A percentile compares a stretch with the other conserved stretches of the same genome.
Conservation (phyloP, 2,888 invertebrate species). For the Hirtodrosophila histrioides region DNA sequence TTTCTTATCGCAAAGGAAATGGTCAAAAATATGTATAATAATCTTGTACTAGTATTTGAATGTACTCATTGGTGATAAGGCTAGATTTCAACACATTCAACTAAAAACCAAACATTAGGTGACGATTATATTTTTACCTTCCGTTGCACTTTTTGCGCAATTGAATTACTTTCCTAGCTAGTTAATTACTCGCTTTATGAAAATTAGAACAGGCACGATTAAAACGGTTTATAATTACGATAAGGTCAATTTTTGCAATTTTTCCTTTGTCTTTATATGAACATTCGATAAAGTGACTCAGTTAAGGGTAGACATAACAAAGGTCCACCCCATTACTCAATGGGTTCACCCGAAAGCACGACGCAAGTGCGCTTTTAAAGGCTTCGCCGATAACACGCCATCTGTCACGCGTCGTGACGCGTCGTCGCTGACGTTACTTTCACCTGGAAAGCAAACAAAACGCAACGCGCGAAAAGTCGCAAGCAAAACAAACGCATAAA, state of each 20-base stretch:
- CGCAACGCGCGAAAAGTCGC: conserved; percentile 40
- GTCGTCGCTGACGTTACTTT: conserved; percentile 57
- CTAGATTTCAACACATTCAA: background rate
- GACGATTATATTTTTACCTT: too few relatives aligned
- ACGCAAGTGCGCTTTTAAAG: conserved; percentile 7
- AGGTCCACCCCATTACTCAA: conserved; percentile 16
- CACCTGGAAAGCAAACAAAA: conserved; percentile 60
- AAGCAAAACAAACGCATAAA: conserved; percentile 53
- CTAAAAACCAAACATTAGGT: background rate
- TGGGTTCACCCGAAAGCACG: too few relatives aligned
- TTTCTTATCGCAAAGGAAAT: conserved; percentile 42
- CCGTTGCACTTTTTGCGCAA: too few relatives aligned
- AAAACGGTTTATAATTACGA: background rate
- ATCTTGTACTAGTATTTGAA: conserved; percentile 5
- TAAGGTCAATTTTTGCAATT: background rate
- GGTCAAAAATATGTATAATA: conserved; percentile 25
- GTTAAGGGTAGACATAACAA: background rate
- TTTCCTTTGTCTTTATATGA: too few relatives aligned
- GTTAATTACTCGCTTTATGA: too few relatives aligned
- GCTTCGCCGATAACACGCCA: conserved; percentile 61
- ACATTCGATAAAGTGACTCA: background rate
- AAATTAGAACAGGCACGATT: too few relatives aligned
- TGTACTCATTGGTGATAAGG: conserved; percentile 30
- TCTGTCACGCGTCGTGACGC: conserved; percentile 62
- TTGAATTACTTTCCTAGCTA: too few relatives aligned